Conservation (phyloP, 1,140 invertebrate species). For the Heliothis virescens region DNA sequence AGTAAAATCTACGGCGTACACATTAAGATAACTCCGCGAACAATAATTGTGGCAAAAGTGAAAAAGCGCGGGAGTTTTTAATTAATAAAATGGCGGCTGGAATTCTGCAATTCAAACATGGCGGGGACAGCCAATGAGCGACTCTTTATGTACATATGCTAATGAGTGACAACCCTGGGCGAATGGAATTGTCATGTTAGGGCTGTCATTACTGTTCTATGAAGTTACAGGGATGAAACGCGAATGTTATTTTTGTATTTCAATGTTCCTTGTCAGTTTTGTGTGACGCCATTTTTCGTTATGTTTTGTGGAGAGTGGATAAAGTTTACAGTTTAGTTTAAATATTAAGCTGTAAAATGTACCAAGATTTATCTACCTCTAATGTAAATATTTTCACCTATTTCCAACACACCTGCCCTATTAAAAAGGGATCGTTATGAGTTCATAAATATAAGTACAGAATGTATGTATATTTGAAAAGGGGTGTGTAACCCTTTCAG, state of each 20-base stretch:
- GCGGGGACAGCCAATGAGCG: constrained; percentile 70
- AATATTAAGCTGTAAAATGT: too few species aligned
- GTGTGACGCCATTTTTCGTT: constrained; percentile 31
- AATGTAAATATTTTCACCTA: too few species aligned
- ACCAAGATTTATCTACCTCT: too few species aligned
- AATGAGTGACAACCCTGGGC: constrained; percentile 80
- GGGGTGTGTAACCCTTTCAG: too few species aligned
- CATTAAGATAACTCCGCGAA: constrained; percentile 75
- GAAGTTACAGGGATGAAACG: constrained; percentile 63
- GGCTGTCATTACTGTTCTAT: constrained; percentile 74
- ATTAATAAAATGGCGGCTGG: constrained; percentile 81
- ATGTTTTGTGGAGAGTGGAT: background rate
- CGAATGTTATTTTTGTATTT: constrained; percentile 76
- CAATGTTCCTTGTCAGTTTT: constrained; percentile 61
- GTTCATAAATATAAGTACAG: too few species aligned
- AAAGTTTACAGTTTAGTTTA: constrained; percentile 10
- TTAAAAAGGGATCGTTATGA: too few species aligned
- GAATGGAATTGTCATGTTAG: constrained; percentile 84
- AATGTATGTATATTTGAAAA: too few species aligned
- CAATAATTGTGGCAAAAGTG: constrained; percentile 59
- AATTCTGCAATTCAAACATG: constrained; percentile 79
- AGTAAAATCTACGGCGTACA: constrained; percentile 60
- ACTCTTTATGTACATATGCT: constrained; percentile 80
- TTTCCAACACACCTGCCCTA: too few species aligned
- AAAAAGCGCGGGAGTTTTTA: constrained; percentile 73